These are phyloP conservation scores for Micrastur ruficollis DNA, from an alignment of 2,797 vertebrate species.

Conservation along the genomic window DNA sequence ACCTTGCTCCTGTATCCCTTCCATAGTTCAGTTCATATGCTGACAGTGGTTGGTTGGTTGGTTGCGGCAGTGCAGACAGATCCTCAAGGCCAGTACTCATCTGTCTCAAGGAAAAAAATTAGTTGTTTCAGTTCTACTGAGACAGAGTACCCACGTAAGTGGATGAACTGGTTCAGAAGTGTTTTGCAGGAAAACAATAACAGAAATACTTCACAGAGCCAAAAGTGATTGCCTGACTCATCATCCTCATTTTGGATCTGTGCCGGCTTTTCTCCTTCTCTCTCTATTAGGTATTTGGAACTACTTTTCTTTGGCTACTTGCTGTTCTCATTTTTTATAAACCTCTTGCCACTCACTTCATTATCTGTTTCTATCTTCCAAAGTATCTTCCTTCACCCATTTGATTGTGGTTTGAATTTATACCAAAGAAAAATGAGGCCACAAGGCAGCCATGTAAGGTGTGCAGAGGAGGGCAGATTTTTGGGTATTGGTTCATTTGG, in stretches of 20 bases:
- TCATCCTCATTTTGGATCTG: neutral
- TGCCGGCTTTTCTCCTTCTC: neutral
- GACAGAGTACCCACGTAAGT: neutral
- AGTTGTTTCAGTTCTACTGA: neutral
- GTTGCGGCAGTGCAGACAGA: neutral
- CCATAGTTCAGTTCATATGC: neutral
- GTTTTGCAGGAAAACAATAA: neutral
- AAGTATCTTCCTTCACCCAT: neutral
- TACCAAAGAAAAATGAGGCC: neutral
- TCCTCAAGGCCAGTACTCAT: neutral
- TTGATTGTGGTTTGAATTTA: neutral
- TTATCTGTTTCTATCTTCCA: neutral
- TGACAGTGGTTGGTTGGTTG: neutral
- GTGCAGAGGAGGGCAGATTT: neutral
- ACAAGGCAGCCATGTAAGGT: neutral
- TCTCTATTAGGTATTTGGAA: neutral
- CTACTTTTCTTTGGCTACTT: neutral
- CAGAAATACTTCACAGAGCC: neutral
- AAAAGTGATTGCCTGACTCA: neutral
- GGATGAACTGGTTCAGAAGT: neutral
- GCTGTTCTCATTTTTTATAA: neutral
- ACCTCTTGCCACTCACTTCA: neutral
- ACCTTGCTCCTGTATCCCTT: neutral
- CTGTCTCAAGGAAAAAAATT: neutral
- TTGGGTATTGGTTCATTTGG: neutral